Evolutionary conservation across 1,140 invertebrate species (phyloP), one percentile per base, ranked within the genome.

Genomic region (Micrasema minimum): DNA sequence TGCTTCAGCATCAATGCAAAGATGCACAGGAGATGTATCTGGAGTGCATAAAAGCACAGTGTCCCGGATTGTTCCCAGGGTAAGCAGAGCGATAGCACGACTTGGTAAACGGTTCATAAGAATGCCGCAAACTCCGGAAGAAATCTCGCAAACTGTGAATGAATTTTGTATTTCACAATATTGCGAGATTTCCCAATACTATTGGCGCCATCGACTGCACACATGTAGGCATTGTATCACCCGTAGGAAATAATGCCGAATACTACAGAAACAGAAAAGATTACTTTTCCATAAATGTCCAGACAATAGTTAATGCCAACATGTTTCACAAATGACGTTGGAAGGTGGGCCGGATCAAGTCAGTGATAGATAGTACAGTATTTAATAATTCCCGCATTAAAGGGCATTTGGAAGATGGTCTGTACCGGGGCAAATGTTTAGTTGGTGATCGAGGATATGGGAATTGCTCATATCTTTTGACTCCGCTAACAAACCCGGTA

Each of bases 31-130:
- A 7, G 46, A 50, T 18, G 11, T 20, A n/a, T 50, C 18, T 50
- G 46, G 46, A 2, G 46, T 50, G 18, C 46, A 50, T 20, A 50
- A 20, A 20, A 50, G 46, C 2, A 50, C 46, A 16, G 2, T 22
- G 9, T 50, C 46, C 3, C 46, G 16, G n/a, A 50, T 50, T 10
- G 11, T 50, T 2, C 4, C 14, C 46, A 50, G 16, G 46, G 46
- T 50, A 16, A 50, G 6, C 46, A 50, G 46, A 50, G 46, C 18
- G 16, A 48, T 48, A 48, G 45, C 45, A 7, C 38, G 38, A 6
- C 45, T 48, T 18, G 6, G n/a, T 7, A 7, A 11, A 18, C 45
- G 6, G 16, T 48, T n/a, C 18, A 48, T 48, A 2, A 5, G 10
- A 1, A 11, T 41, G 10, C 5, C 38, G n/a, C 38, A 41, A 41